Percentiles rank a stretch among this genome's conserved stretches.
phyloP scores from a whole-genome alignment of 2,113 vertebrate species.

The Eulemur macaco region DNA sequence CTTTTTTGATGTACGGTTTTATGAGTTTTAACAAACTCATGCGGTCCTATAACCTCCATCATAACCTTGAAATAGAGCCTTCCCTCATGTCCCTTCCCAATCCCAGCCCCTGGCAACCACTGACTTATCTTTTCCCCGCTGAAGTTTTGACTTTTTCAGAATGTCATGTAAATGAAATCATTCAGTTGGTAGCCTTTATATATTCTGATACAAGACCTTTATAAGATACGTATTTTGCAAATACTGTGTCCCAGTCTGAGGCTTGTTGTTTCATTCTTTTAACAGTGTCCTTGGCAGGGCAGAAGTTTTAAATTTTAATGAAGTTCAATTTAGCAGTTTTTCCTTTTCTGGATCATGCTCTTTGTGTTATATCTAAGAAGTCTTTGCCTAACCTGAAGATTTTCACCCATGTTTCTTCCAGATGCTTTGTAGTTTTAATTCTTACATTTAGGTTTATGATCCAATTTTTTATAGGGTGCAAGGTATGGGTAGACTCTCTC shows the following conservation, averaged over 20 bases:
- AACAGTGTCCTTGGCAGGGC: background rate
- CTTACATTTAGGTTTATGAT: background rate
- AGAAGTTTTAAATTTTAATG: background rate
- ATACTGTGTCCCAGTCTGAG: background rate
- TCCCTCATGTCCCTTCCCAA: background rate
- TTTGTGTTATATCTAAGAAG: background rate
- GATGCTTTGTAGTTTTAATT: background rate
- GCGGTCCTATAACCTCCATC: background rate
- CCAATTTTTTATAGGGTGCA: background rate
- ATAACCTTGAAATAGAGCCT: background rate
- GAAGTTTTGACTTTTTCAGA: background rate
- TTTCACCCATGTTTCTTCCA: background rate
- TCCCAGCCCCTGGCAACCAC: background rate
- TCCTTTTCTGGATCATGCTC: background rate
- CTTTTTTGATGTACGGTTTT: background rate
- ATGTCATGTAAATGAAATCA: background rate
- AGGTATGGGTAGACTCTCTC: background rate
- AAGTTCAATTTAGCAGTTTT: background rate
- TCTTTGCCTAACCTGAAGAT: background rate
- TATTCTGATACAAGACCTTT: background rate
- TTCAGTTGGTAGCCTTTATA: background rate
- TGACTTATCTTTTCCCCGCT: background rate
- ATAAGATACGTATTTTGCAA: background rate
- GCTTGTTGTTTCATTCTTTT: background rate
- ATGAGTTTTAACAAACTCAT: background rate